A percentile compares a stretch with the other conserved stretches of the same genome.
Evolutionary conservation across 1,140 invertebrate genomes (phyloP).

Genomic region (Bradysia coprophila): DNA sequence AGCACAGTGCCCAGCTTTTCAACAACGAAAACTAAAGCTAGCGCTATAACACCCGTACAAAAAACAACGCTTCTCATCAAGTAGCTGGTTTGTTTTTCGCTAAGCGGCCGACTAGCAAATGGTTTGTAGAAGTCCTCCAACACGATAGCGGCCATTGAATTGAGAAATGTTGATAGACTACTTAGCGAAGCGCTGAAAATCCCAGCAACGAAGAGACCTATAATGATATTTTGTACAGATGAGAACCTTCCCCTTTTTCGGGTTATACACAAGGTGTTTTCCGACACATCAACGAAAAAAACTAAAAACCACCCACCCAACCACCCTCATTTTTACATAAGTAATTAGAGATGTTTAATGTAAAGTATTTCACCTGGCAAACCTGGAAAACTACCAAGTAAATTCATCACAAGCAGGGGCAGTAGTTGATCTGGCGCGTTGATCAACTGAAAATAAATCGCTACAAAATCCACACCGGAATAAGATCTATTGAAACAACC

Average conservation of each 20-base stretch:
- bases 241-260: no score
- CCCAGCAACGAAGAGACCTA: conserved; percentile 71
- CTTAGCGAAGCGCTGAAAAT: conserved; percentile 75
- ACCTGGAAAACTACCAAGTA: conserved; percentile 48
- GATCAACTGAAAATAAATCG: conserved; percentile 54
- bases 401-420: conserved; percentile 70
- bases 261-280: no score
- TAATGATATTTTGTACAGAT: no score
- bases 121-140: conserved; percentile 61
- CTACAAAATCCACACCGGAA: no score
- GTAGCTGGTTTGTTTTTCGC: conserved; percentile 38
- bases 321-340: no score
- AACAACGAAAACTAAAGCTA: conserved; percentile 47
- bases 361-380: no score
- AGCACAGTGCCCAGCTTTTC: conserved; percentile 52
- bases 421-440: no score
- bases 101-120: conserved; percentile 36
- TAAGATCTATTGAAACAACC: no score
- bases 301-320: no score
- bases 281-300: no score
- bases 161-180: conserved; percentile 80
- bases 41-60: conserved; percentile 38
- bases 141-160: conserved; percentile 80
- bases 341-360: no score
- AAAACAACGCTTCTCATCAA: conserved; percentile 50